A percentile compares a stretch with the other conserved stretches of the same genome.
Conservation (phyloP, 1,140 invertebrate species). For the Probaryconus sp. region DNA sequence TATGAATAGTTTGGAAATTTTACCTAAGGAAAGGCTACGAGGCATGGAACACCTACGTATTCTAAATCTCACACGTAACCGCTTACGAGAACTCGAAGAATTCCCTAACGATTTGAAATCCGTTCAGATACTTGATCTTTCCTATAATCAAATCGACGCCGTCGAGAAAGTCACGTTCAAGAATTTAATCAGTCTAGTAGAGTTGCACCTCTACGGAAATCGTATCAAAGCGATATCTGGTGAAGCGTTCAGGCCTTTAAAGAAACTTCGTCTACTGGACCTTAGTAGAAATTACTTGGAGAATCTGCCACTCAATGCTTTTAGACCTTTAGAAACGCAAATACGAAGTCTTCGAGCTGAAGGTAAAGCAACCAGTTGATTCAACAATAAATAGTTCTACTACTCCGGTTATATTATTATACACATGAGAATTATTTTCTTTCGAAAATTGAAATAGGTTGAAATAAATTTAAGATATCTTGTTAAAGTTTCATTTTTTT, state of each 20-base stretch:
- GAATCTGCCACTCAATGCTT: constrained; percentile 86
- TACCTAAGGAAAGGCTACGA: constrained; percentile 90
- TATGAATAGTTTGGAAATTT: constrained; percentile 88
- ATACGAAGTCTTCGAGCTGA: constrained; percentile 86
- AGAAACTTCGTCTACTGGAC: constrained; percentile 87
- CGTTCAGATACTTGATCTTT: constrained; percentile 88
- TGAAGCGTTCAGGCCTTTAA: constrained; percentile 87
- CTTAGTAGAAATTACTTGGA: constrained; percentile 91
- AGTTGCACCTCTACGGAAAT: constrained; percentile 89
- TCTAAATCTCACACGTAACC: constrained; percentile 90
- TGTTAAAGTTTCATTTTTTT: no score
- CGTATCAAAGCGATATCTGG: constrained; percentile 86
- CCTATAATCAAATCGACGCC: constrained; percentile 88
- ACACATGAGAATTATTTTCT: background rate
- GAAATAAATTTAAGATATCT: no score
- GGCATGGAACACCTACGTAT: constrained; percentile 85
- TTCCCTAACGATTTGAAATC: constrained; percentile 87
- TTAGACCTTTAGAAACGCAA: constrained; percentile 88
- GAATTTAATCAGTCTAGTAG: constrained; percentile 84
- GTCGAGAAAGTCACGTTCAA: constrained; percentile 87
- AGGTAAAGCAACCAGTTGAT: constrained; percentile 82
- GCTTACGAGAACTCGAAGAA: constrained; percentile 88
- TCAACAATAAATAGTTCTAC: background rate
- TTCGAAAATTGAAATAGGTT: no score
- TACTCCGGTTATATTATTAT: no score